Evolutionary conservation across 2,797 vertebrate species (phyloP).

Genomic region (Anabacerthia variegaticeps): DNA sequence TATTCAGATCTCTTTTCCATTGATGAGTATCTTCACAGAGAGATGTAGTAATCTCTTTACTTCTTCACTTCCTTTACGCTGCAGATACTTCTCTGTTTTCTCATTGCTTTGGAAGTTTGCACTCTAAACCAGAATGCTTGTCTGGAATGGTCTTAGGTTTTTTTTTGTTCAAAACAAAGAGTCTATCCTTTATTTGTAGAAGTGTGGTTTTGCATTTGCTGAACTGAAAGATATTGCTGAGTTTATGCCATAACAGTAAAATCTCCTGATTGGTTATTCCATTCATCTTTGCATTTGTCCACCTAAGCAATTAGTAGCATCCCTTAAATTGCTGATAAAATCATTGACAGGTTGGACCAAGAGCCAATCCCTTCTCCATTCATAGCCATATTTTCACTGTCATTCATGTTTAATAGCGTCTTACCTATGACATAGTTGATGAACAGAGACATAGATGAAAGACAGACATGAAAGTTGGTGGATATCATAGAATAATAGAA

Average conservation of each 20-base stretch:
- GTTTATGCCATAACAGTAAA: not conserved
- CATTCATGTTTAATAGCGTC: not conserved
- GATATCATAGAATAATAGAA: not conserved
- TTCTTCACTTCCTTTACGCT: not conserved
- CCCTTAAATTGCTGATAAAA: not conserved
- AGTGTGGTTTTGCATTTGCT: not conserved
- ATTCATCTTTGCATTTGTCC: not conserved
- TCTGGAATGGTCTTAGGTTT: not conserved
- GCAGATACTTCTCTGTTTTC: not conserved
- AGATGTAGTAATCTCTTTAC: not conserved
- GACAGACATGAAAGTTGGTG: not conserved
- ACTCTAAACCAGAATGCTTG: not conserved
- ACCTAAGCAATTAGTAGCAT: not conserved
- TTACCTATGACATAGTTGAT: not conserved
- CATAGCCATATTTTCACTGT: not conserved
- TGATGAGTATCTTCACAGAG: not conserved
- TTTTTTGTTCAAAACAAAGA: not conserved
- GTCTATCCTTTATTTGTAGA: not conserved
- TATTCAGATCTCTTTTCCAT: not conserved
- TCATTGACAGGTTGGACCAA: not conserved
- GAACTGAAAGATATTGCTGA: not conserved
- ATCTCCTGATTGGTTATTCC: not conserved
- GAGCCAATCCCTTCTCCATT: not conserved
- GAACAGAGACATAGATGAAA: not conserved
- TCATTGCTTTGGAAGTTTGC: not conserved